Conservation (phyloP, 2,113 vertebrate species). For the Nanorana parkeri region DNA sequence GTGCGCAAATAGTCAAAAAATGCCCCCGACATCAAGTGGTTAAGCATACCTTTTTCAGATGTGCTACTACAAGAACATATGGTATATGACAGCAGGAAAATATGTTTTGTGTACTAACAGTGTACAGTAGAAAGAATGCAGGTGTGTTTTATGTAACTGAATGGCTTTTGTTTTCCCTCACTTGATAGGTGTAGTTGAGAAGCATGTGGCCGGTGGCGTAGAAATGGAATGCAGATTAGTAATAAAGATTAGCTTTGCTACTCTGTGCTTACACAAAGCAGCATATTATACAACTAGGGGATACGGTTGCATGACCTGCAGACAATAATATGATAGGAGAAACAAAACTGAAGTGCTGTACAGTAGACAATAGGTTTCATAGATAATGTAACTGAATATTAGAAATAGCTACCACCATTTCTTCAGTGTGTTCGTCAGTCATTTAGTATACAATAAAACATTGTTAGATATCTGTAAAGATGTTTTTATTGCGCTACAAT, state of each 20-base stretch:
- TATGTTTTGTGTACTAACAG: too few species aligned
- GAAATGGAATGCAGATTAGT: conserved; percentile 33
- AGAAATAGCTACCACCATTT: not conserved
- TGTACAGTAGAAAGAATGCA: not conserved
- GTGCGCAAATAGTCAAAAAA: too few species aligned
- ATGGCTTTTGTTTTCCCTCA: not conserved
- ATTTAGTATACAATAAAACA: not conserved
- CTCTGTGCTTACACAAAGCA: conserved; percentile 35
- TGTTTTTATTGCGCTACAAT: too few species aligned
- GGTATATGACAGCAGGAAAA: too few species aligned
- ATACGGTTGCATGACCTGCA: conserved; percentile 2
- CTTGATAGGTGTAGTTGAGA: not conserved
- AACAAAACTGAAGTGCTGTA: not conserved
- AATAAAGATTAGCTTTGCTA: conserved; percentile 34
- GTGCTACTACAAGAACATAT: too few species aligned
- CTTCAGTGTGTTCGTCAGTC: not conserved
- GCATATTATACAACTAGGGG: conserved; percentile 12
- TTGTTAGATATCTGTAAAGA: not conserved
- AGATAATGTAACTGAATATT: not conserved
- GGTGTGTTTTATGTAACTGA: not conserved
- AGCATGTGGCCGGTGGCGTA: not conserved
- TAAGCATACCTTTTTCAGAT: too few species aligned
- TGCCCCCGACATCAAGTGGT: too few species aligned
- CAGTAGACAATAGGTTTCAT: not conserved
- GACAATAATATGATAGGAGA: not conserved